Evolutionary conservation across 2,113 vertebrate species (phyloP).

Genomic region (Pseudopipra pipra): DNA sequence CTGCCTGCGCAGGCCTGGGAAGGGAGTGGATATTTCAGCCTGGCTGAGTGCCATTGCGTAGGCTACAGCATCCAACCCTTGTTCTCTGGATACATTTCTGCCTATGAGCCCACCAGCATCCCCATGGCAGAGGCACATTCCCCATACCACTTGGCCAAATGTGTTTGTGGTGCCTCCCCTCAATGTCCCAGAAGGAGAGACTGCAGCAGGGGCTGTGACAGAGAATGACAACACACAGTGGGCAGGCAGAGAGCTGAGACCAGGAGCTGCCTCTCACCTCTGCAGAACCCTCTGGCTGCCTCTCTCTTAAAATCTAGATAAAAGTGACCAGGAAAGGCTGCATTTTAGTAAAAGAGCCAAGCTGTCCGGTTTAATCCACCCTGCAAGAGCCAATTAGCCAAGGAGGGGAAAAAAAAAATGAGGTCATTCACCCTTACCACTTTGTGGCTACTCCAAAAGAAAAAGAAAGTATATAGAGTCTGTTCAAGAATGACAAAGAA

Average conservation of each 20-base stretch:
- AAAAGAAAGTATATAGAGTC: conserved; percentile 23
- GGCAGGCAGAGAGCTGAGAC: background rate
- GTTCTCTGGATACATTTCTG: background rate
- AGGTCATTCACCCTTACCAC: conserved; percentile 39
- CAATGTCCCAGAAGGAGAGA: background rate
- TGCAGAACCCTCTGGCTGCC: background rate
- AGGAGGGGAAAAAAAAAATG: background rate
- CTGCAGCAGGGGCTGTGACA: background rate
- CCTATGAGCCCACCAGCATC: background rate
- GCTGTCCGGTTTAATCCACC: background rate
- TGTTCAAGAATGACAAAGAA: conserved; percentile 53
- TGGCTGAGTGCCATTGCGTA: accelerated
- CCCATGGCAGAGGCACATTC: accelerated
- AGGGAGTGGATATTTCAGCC: background rate
- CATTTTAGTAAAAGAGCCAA: background rate
- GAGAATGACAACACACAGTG: accelerated
- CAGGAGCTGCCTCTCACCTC: accelerated
- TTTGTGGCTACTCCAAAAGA: conserved; percentile 50
- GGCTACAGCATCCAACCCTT: background rate
- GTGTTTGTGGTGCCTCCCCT: background rate
- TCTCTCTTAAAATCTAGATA: background rate
- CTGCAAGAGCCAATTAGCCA: conserved; percentile 2
- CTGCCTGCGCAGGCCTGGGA: background rate
- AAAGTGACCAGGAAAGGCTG: background rate
- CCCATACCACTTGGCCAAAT: accelerated